These are phyloP conservation scores for Scophthalmus maximus DNA, from an alignment of 2,113 vertebrate species.

Conservation along the genomic window DNA sequence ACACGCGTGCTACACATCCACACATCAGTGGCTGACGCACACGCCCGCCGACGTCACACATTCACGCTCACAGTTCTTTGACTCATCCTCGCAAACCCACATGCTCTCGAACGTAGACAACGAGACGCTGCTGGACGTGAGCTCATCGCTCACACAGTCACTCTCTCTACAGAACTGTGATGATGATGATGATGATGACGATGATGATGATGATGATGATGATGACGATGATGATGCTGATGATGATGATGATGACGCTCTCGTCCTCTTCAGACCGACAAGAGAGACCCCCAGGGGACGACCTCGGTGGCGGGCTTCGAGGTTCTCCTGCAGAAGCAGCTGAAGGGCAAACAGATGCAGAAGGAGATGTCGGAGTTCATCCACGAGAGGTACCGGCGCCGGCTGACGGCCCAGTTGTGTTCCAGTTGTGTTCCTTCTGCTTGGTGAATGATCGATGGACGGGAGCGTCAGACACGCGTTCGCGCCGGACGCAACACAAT, in stretches of 20 bases:
- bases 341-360: conserved; percentile 98
- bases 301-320: conserved; percentile 91
- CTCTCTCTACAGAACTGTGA: too few species aligned
- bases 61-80: conserved; percentile 13
- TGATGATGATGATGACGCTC: conserved; percentile 9
- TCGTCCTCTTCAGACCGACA: conserved; percentile 88
- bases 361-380: conserved; percentile 98
- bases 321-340: conserved; percentile 95
- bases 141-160: neutral
- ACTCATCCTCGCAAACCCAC: conserved; percentile 33
- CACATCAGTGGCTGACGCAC: conserved; percentile 37
- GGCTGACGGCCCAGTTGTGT: too few species aligned
- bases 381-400: conserved; percentile 90
- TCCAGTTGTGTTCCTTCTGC: too few species aligned
- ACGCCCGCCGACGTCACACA: conserved; percentile 52
- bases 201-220: too few species aligned
- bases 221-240: too few species aligned
- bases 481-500: too few species aligned
- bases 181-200: too few species aligned
- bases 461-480: too few species aligned
- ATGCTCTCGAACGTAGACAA: conserved; percentile 14
- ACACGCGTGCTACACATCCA: conserved; percentile 7
- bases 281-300: conserved; percentile 93
- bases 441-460: too few species aligned
- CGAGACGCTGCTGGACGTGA: neutral